These are phyloP conservation scores for Bathynomus jamesi DNA, from an alignment of 1,140 invertebrate genomes.

Conservation along the genomic window DNA sequence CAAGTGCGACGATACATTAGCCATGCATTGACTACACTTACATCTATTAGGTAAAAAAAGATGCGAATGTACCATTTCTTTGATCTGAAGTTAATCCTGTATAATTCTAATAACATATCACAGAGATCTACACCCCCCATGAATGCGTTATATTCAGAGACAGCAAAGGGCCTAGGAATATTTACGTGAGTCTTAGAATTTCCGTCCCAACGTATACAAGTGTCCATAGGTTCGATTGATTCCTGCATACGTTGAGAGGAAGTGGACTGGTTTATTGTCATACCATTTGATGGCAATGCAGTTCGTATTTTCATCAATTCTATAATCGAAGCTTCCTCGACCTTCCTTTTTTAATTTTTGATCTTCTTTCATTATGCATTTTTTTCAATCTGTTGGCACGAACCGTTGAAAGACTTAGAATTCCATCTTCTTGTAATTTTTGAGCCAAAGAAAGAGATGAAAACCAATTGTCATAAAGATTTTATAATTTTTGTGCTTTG, in stretches of 20 bases:
- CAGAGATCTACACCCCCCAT: background rate
- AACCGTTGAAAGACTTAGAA: no score
- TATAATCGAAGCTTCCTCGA: background rate
- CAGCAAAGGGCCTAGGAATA: background rate
- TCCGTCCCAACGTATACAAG: background rate
- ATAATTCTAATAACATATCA: background rate
- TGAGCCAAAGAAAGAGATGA: no score
- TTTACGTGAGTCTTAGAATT: background rate
- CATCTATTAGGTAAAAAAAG: no score
- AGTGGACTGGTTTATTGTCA: background rate
- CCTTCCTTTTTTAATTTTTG: background rate
- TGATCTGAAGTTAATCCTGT: background rate
- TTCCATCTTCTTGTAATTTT: no score
- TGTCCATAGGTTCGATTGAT: background rate
- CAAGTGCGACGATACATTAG: no score
- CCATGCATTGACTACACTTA: no score
- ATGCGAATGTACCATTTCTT: no score
- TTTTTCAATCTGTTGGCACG: no score
- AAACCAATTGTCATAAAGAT: no score
- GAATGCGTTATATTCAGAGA: background rate
- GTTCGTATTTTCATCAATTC: background rate
- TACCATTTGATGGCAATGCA: background rate
- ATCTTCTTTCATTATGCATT: background rate
- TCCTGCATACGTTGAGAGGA: background rate
- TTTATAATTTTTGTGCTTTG: no score